Evolutionary conservation across 2,797 vertebrate species (phyloP), one percentile per base, ranked within the genome.

Genomic region (Pangasius krempfi): DNA sequence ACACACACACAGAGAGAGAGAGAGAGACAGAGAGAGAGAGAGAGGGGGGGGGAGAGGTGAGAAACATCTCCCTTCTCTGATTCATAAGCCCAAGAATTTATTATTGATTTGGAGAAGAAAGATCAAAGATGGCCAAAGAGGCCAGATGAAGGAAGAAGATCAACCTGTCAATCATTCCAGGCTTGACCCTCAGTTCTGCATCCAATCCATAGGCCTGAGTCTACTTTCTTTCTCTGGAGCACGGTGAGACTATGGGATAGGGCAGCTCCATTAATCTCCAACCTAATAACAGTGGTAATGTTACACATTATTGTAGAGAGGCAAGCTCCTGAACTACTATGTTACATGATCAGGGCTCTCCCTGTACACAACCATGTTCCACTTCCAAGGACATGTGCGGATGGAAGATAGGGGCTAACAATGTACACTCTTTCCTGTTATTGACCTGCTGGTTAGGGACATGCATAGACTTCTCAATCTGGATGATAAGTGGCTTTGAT

Each of bases 401-500:
- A 88, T 88, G 6, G 58, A 40, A 75, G 86, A 87, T 91, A 76
- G 68, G 47, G 54, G 72, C 44, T 56, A 87, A 84, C 94, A 93
- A 93, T 92, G 94, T 95, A 93, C 95, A 95, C 94, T 95, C 96
- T 96, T 96, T 96, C 95, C 95, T 95, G 92, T 89, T 95, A 96
- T 96, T 94, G 95, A 96, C 95, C 93, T 91, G 82, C 92, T 93
- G 92, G 93, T 94, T 93, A 91, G 94, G 93, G 94, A 95, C 95
- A 96, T 94, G 94, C 95, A 95, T 95, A 93, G 95, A 96, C 96
- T 95, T 95, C 94, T 95, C 95, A 95, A 96, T 93, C 94, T 94
- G 92, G 95, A 95, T 96, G 95, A 96, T 96, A 96, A 96, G 95
- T 96, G 96, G 95, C 95, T 96, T 95, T 96, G 96, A 96, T 96